Conservation (phyloP, 2,888 invertebrate species). For the Sepioteuthis lessoniana region DNA sequence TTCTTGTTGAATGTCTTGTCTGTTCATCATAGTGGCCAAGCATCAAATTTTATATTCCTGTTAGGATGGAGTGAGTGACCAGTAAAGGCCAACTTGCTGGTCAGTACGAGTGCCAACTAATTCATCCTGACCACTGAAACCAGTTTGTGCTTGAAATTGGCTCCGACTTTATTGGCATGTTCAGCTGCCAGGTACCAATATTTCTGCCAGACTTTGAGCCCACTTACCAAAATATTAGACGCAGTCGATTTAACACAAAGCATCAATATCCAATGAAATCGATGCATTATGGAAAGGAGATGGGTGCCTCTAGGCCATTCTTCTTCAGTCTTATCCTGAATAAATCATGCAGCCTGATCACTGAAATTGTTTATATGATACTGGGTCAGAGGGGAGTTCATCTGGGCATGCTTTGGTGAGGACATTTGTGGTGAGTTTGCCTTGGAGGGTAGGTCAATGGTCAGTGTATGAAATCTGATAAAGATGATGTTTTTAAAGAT, state of each 20-base stretch:
- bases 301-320: not conserved
- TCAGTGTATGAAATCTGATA: not conserved
- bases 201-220: not conserved
- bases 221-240: constrained; percentile 33
- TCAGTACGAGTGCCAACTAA: not conserved
- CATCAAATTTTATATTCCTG: constrained; percentile 33
- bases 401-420: not conserved
- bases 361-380: not conserved
- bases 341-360: not conserved
- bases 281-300: not conserved
- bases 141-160: constrained; percentile 1
- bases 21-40: not conserved
- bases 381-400: not conserved
- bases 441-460: not conserved
- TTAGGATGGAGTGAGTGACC: not conserved
- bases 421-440: not conserved
- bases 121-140: not conserved
- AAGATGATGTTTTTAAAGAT: not conserved
- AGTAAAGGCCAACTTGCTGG: not conserved
- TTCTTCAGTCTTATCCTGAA: not conserved
- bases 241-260: not conserved
- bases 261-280: not conserved
- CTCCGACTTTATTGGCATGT: constrained; percentile 33
- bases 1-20: not conserved
- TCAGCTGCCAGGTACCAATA: constrained; percentile 33